Conservation (phyloP, 2,797 vertebrate genomes). For the Sebastes vulpes region DNA sequence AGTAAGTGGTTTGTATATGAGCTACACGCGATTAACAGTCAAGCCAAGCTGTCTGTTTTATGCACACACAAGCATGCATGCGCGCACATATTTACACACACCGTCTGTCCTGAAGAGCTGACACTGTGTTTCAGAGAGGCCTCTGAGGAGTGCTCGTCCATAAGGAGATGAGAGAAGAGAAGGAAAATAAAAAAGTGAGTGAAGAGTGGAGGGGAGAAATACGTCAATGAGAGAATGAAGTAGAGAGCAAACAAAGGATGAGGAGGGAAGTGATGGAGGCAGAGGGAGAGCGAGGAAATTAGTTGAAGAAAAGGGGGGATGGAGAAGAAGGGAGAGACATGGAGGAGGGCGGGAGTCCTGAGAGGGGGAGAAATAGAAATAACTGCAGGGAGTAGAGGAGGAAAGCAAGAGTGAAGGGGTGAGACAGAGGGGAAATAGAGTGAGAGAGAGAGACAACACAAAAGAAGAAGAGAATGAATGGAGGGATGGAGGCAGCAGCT, state of each 20-base stretch:
- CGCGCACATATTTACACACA: neutral
- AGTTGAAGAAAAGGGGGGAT: neutral
- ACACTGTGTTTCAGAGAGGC: conserved; percentile 15
- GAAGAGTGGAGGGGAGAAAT: neutral
- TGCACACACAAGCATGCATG: neutral
- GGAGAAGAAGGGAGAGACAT: neutral
- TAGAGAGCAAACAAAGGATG: neutral
- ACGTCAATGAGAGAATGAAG: neutral
- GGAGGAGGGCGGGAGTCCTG: neutral
- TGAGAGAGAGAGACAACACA: neutral
- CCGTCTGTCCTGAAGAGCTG: conserved; percentile 27
- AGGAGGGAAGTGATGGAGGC: neutral
- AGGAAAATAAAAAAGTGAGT: neutral
- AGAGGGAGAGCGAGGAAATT: neutral
- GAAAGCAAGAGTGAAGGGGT: neutral
- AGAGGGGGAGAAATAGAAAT: neutral
- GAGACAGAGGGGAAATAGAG: neutral
- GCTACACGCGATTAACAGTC: neutral
- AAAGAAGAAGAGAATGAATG: conserved; percentile 3
- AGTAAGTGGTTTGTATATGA: conserved; percentile 19
- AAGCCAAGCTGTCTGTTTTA: neutral
- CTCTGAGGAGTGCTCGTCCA: conserved; percentile 27
- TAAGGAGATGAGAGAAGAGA: conserved; percentile 2
- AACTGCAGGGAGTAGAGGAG: neutral
- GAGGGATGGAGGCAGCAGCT: conserved; percentile 46